Percentiles rank a stretch among this genome's conserved stretches.
These are phyloP conservation scores for Neolamprologus fasciatus DNA, from an alignment of 2,113 vertebrate species.

Conservation along the genomic window DNA sequence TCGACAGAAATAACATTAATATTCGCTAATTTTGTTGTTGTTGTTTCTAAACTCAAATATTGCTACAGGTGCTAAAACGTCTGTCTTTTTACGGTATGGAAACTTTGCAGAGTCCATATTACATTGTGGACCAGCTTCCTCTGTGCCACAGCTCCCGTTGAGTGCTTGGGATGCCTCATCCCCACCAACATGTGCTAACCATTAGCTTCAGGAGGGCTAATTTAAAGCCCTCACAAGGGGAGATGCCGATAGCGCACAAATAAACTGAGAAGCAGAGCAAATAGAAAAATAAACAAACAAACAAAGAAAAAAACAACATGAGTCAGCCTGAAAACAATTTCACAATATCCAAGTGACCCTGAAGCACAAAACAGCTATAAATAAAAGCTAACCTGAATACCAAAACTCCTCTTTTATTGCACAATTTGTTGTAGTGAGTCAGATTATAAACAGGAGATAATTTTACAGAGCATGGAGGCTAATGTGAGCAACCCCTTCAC, in stretches of 20 bases:
- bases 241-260: slow-evolving; percentile 21
- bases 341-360: neutral
- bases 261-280: neutral
- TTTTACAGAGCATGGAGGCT: slow-evolving; percentile 38
- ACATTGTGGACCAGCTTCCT: neutral
- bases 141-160: neutral
- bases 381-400: neutral
- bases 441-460: slow-evolving; percentile 9
- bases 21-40: neutral
- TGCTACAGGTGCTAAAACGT: neutral
- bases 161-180: slow-evolving; percentile 9
- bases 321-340: neutral
- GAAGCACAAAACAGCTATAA: neutral
- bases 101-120: neutral
- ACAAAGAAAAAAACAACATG: neutral
- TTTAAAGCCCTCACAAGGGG: slow-evolving; percentile 7
- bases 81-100: neutral
- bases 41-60: neutral
- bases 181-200: slow-evolving; percentile 43
- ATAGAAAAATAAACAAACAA: neutral
- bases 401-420: neutral
- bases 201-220: slow-evolving; percentile 31
- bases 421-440: slow-evolving; percentile 4
- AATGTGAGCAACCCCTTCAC: slow-evolving; percentile 15
- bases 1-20: neutral